Evolutionary conservation across 2,113 vertebrate genomes (phyloP).

Genomic region (Peromyscus leucopus): DNA sequence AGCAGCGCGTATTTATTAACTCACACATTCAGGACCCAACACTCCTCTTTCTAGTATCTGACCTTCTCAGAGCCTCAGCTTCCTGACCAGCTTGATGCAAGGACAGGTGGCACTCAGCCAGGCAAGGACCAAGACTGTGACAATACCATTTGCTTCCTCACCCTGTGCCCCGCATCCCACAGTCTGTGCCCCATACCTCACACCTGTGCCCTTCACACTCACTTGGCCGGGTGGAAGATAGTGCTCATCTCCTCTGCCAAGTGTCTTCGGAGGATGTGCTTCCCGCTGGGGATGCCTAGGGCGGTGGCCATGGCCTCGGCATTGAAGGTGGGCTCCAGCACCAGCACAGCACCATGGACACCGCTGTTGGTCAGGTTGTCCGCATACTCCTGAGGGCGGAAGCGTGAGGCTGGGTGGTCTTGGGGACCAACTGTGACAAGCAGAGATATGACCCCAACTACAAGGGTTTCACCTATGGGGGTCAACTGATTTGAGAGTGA

Average conservation of each 20-base stretch:
- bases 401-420: neutral
- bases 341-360: constrained; percentile 92
- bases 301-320: constrained; percentile 88
- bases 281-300: constrained; percentile 90
- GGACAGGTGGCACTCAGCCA: accelerated
- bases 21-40: neutral
- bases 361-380: constrained; percentile 91
- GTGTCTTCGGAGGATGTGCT: constrained; percentile 93
- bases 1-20: too few species aligned
- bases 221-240: constrained; percentile 88
- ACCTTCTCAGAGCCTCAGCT: neutral
- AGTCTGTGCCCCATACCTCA: too few species aligned
- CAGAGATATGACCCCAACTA: neutral
- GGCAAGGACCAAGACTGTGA: too few species aligned
- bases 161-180: neutral
- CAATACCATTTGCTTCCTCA: neutral
- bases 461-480: neutral
- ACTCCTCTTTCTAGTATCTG: neutral
- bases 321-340: constrained; percentile 91
- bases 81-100: accelerated
- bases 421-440: accelerated
- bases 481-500: neutral
- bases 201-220: constrained; percentile 16
- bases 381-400: constrained; percentile 89
- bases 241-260: constrained; percentile 91